Evolutionary conservation across 1,140 invertebrate species (phyloP).

Genomic region (Lepidurus couesii): DNA sequence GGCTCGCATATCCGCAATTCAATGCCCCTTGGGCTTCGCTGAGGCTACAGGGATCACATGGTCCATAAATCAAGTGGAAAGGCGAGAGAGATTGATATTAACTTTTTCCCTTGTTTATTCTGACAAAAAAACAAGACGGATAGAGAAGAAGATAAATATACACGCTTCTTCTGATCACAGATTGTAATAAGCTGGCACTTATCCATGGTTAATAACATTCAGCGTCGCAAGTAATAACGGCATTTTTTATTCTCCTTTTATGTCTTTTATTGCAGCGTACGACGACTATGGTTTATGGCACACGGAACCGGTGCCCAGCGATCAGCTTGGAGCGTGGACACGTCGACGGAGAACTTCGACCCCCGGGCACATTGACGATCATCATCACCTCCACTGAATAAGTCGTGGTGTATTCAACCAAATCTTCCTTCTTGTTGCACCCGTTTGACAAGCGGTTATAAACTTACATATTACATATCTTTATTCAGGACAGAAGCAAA

Average conservation of each 20-base stretch:
- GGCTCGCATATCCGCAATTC: conserved; percentile 2
- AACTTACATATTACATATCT: conserved; percentile 12
- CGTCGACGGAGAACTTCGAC: not conserved
- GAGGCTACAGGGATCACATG: not conserved
- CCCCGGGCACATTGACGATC: not conserved
- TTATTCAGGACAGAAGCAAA: not conserved
- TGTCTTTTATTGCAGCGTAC: not conserved
- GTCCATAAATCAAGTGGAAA: conserved; percentile 3
- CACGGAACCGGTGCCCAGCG: not conserved
- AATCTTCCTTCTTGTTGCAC: not conserved
- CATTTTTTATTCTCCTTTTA: not conserved
- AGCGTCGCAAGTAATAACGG: no score
- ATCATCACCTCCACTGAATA: not conserved
- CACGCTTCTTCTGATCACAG: not conserved
- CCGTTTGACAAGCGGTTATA: not conserved
- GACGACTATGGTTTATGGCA: conserved; percentile 15
- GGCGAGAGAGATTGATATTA: not conserved
- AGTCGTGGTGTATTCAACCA: not conserved
- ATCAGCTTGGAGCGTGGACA: not conserved
- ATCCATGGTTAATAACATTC: no score
- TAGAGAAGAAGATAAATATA: not conserved
- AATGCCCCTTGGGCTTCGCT: not conserved
- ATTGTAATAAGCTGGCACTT: not conserved
- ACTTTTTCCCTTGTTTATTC: not conserved
- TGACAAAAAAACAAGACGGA: no score